Conservation (phyloP, 1,140 invertebrate species). For the Sarcophaga bullata region DNA sequence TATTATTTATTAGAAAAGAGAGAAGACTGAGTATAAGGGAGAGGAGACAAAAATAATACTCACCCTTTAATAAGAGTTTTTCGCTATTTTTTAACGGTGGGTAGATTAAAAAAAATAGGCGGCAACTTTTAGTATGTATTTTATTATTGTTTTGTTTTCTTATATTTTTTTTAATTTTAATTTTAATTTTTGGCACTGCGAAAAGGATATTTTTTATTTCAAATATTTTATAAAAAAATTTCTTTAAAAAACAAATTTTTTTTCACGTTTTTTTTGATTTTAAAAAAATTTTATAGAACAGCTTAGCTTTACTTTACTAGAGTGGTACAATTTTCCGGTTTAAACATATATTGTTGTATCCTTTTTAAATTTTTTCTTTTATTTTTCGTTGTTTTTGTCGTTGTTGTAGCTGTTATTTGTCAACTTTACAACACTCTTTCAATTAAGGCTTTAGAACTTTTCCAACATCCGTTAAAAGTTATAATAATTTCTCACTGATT, state of each 20-base stretch:
- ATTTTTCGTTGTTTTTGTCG: background rate
- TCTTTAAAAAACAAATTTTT: background rate
- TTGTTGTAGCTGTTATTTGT: background rate
- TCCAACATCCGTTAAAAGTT: background rate
- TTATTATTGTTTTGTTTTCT: slow-evolving; percentile 14
- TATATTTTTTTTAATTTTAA: no score
- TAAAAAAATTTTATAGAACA: no score
- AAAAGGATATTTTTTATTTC: background rate
- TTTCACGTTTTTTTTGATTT: background rate
- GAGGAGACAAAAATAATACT: no score
- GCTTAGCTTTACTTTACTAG: no score
- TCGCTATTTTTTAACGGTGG: background rate
- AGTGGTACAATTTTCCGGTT: background rate
- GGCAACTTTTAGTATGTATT: slow-evolving; percentile 26
- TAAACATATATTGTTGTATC: background rate
- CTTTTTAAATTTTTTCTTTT: background rate
- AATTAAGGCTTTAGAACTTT: slow-evolving; percentile 18
- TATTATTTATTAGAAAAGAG: no score
- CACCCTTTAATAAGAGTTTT: no score
- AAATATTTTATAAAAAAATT: background rate
- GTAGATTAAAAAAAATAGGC: slow-evolving; percentile 31
- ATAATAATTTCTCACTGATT: no score
- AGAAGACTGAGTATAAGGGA: no score
- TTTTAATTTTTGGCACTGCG: background rate
- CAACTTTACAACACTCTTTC: background rate